A percentile compares a stretch with the other conserved stretches of the same genome.
Evolutionary conservation across 2,797 vertebrate species (phyloP).

Genomic region (Acridotheres tristis): DNA sequence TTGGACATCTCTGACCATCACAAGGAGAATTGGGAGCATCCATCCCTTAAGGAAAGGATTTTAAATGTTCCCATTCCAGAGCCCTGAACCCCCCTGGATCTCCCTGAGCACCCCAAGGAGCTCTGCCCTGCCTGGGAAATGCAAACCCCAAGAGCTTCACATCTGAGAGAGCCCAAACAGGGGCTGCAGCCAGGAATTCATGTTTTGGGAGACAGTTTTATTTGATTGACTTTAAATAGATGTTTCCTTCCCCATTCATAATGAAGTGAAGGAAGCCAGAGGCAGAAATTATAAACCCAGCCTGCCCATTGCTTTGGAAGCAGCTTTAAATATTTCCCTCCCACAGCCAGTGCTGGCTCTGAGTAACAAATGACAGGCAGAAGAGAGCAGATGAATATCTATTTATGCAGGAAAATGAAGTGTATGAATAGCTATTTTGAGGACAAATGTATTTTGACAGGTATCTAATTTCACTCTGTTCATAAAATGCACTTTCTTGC

Average conservation of each 20-base stretch:
- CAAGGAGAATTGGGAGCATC: too few species aligned
- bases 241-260: constrained; percentile 58
- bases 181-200: constrained; percentile 20
- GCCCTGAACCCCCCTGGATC: too few species aligned
- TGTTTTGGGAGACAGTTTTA: constrained; percentile 56
- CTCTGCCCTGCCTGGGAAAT: not conserved
- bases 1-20: too few species aligned
- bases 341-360: constrained; percentile 37
- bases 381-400: constrained; percentile 66
- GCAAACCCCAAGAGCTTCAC: not conserved
- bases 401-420: constrained; percentile 72
- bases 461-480: constrained; percentile 75
- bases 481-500: constrained; percentile 68
- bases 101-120: not conserved
- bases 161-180: not conserved
- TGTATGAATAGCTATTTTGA: constrained; percentile 71
- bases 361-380: constrained; percentile 62
- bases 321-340: constrained; percentile 63
- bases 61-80: not conserved
- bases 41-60: too few species aligned
- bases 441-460: constrained; percentile 77
- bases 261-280: constrained; percentile 55
- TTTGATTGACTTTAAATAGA: constrained; percentile 71
- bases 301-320: constrained; percentile 64
- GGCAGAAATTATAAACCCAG: constrained; percentile 47